These are phyloP conservation scores for Mechanitis mazaeus DNA, from an alignment of 2,888 invertebrate species.

Conservation along the genomic window DNA sequence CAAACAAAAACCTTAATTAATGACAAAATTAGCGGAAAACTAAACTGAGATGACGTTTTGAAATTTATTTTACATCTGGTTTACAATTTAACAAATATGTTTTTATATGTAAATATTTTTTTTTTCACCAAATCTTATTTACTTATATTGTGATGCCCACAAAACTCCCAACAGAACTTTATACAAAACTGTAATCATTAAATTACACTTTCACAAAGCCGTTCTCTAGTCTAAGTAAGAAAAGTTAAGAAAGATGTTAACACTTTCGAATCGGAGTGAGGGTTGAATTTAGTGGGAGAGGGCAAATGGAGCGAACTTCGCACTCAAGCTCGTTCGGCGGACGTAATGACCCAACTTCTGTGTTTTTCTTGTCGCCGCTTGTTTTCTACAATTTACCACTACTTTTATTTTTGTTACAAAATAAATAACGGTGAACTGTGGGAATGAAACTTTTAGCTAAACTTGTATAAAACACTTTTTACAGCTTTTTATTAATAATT, in stretches of 20 bases:
- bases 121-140: too few relatives aligned
- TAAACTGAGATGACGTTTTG: too few relatives aligned
- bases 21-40: too few relatives aligned
- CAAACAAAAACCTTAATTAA: too few relatives aligned
- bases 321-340: constrained; percentile 44
- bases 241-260: constrained; percentile 45
- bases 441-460: too few relatives aligned
- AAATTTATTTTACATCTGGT: too few relatives aligned
- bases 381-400: constrained; percentile 50
- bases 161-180: neutral
- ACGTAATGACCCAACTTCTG: constrained; percentile 60
- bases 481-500: too few relatives aligned
- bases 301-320: constrained; percentile 55
- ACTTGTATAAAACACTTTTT: too few relatives aligned
- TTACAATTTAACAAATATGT: too few relatives aligned
- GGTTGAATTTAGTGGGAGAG: constrained; percentile 31
- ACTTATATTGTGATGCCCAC: too few relatives aligned
- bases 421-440: constrained; percentile 3
- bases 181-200: constrained; percentile 16
- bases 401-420: constrained; percentile 19
- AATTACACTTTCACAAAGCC: constrained; percentile 23
- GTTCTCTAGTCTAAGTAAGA: constrained; percentile 27
- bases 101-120: too few relatives aligned
- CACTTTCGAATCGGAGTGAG: constrained; percentile 45
- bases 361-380: constrained; percentile 56